These are phyloP conservation scores for Elymnias hypermnestra DNA, from an alignment of 1,140 invertebrate genomes.

Conservation along the genomic window DNA sequence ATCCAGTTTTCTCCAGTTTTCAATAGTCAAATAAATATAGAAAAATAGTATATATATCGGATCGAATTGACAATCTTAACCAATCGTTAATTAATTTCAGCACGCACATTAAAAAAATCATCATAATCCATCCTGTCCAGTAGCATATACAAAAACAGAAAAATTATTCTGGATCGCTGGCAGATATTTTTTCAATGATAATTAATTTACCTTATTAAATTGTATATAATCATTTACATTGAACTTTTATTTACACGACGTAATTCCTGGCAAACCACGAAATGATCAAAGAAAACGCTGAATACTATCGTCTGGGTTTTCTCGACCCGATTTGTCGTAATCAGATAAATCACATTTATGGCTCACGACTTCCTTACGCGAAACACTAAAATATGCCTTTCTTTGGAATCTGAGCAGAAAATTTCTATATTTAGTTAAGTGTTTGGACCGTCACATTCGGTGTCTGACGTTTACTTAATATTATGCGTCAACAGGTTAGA, in stretches of 20 bases:
- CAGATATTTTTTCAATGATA: too few species aligned
- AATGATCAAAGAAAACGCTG: conserved; percentile 45
- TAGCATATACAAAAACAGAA: too few species aligned
- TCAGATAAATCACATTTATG: conserved; percentile 49
- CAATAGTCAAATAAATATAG: too few species aligned
- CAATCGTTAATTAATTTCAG: too few species aligned
- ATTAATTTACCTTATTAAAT: too few species aligned
- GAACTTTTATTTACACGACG: not conserved
- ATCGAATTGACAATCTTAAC: too few species aligned
- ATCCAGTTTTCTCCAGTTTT: too few species aligned
- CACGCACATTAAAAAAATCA: too few species aligned
- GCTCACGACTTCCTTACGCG: conserved; percentile 40
- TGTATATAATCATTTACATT: conserved; percentile 1
- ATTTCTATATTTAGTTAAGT: conserved; percentile 30
- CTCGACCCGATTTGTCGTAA: conserved; percentile 48
- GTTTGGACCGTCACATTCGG: conserved; percentile 14
- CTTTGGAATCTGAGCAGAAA: conserved; percentile 37
- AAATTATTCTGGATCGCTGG: too few species aligned
- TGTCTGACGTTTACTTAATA: conserved; percentile 10
- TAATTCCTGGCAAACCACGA: conserved; percentile 6
- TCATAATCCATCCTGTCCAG: too few species aligned
- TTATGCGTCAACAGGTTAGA: conserved; percentile 10
- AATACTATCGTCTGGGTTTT: conserved; percentile 37
- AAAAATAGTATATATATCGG: too few species aligned
- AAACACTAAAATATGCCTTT: conserved; percentile 37